Evolutionary conservation across 2,113 vertebrate species (phyloP), one percentile per base, ranked within the genome.

Genomic region (Mustela lutreola): DNA sequence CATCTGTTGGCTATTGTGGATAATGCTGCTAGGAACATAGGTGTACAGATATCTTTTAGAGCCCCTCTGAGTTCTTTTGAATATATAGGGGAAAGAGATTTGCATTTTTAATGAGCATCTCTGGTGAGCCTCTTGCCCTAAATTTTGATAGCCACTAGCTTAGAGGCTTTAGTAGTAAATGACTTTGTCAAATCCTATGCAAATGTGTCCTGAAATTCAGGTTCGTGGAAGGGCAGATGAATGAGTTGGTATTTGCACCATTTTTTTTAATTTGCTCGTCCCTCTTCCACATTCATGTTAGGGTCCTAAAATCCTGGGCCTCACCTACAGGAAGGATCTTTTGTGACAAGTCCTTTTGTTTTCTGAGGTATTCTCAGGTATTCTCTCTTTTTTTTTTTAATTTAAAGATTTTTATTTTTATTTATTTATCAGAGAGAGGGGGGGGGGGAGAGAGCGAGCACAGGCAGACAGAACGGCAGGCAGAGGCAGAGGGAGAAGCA

Each of bases 101-200:
- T 93, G 39, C 39, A 31, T 76, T 81, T 78, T 86, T 82, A 71
- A 73, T 1, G 9, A 82, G 15, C 19, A 75, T 86, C 45, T 94
- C 28, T 56, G 42, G 36, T 79, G 36, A 98, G 14, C 26, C 18
- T 96, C 21, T 94, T 93, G 24, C n/a, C 16, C n/a, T 91, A 62
- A 26, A 76, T 82, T 76, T 86, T 71, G 28, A 78, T 18, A 89
- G 7, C 6, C 50, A 78, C 67, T 65, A 83, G 48, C 50, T 83
- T 82, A 58, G 45, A 94, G 39, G 42, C 2, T 92, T 82, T 65
- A 19, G 36, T 82, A 53, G 50, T 26, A 58, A 88, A 45, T 9
- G 88, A 50, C 60, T 89, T 91, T 89, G 42, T 94, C 60, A 89
- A 95, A 65, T 62, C 67, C 80, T 76, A 21, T 42, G 11, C n/a